Conservation (phyloP, 1,140 invertebrate species). For the Bacillus rossius region DNA sequence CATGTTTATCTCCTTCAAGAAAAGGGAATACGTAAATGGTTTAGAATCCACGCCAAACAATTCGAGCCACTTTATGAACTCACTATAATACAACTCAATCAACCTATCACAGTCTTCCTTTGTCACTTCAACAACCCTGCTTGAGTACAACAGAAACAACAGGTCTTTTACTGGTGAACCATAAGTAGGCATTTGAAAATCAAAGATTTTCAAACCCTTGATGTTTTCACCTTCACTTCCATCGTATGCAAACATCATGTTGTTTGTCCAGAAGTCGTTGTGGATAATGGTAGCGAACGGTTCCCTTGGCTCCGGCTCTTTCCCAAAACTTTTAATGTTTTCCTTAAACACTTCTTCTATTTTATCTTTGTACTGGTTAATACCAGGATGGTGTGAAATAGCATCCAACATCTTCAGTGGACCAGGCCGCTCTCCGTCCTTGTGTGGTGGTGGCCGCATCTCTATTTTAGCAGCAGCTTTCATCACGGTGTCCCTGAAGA, state of each 20-base stretch:
- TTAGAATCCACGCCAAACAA: not conserved
- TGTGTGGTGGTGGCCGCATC: too few species aligned
- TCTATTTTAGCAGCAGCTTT: too few species aligned
- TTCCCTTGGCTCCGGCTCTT: slow-evolving; percentile 1
- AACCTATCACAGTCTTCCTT: slow-evolving; percentile 4
- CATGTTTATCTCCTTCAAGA: not conserved
- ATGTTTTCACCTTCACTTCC: not conserved
- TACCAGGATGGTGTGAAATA: too few species aligned
- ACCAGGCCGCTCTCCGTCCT: too few species aligned
- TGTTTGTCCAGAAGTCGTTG: too few species aligned
- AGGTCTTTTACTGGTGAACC: slow-evolving; percentile 11
- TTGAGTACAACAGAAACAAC: slow-evolving; percentile 5
- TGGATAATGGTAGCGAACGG: slow-evolving; percentile 16
- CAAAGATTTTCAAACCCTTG: slow-evolving; percentile 11
- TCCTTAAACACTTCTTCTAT: too few species aligned
- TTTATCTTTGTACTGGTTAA: too few species aligned
- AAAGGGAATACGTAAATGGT: not conserved
- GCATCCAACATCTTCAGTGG: too few species aligned
- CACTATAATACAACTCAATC: not conserved
- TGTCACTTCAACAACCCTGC: not conserved
- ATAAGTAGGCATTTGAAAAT: slow-evolving; percentile 8
- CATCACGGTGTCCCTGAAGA: too few species aligned
- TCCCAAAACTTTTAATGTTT: too few species aligned
- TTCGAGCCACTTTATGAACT: not conserved
- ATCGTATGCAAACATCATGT: slow-evolving; percentile 9